Evolutionary conservation across 92 coral and sea anemone species (phyloP).

Genomic region (Umimayanthus chanpuru): DNA sequence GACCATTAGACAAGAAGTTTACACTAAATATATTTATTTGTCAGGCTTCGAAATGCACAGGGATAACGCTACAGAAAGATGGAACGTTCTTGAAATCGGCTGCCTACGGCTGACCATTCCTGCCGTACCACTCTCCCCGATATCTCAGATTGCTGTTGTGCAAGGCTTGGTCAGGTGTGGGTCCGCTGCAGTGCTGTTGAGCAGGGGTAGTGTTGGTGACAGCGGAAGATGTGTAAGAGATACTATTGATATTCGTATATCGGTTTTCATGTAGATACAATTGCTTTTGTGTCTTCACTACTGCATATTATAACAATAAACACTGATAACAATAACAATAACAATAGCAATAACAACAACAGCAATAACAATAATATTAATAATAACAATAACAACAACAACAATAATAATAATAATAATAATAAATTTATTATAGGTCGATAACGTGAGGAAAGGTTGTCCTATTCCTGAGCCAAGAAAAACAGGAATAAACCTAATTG

Average conservation of each 20-base stretch:
- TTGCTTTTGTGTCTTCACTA: too few species aligned
- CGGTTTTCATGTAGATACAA: not conserved
- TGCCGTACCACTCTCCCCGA: not conserved
- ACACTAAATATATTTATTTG: not conserved
- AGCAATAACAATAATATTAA: too few species aligned
- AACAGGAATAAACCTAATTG: too few species aligned
- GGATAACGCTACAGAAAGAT: not conserved
- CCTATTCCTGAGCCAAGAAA: too few species aligned
- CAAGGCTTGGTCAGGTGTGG: slow-evolving; percentile 32
- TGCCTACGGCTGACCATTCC: not conserved
- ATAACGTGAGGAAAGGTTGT: too few species aligned
- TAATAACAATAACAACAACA: too few species aligned
- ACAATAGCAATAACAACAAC: too few species aligned
- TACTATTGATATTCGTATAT: not conserved
- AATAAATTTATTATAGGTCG: too few species aligned
- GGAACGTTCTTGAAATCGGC: slow-evolving; percentile 5
- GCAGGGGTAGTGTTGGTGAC: not conserved
- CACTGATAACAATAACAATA: too few species aligned
- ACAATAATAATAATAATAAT: too few species aligned
- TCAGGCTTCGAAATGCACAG: not conserved
- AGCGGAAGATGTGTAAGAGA: slow-evolving; percentile 5
- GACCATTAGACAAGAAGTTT: too few species aligned
- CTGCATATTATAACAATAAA: too few species aligned
- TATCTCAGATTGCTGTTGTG: slow-evolving; percentile 28
- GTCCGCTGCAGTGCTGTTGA: slow-evolving; percentile 2